A percentile compares a stretch with the other conserved stretches of the same genome.
Conservation (phyloP, 2,888 invertebrate genomes). For the Eumerus sabulonum region DNA sequence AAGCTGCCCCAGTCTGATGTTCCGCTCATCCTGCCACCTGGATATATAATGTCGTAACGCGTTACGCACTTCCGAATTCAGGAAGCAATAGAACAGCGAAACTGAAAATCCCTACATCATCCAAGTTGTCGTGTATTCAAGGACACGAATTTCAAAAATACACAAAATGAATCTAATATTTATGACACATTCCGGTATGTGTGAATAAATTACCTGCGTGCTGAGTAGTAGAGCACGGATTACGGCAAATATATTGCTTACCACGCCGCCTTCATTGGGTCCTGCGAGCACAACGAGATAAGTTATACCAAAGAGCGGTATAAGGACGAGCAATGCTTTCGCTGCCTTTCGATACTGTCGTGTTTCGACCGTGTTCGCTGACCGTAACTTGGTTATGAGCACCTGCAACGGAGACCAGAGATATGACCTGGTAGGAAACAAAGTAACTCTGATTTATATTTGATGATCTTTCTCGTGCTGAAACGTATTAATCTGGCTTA, state of each 20-base stretch:
- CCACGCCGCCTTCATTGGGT: slow-evolving; percentile 85
- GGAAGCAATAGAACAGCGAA: slow-evolving; percentile 94
- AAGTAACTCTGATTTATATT: slow-evolving; percentile 49
- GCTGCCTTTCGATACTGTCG: slow-evolving; percentile 94
- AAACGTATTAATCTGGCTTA: slow-evolving; percentile 43
- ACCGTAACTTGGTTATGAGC: slow-evolving; percentile 94
- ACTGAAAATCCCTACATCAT: slow-evolving; percentile 89
- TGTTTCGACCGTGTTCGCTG: slow-evolving; percentile 93
- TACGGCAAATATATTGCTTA: slow-evolving; percentile 88
- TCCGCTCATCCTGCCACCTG: slow-evolving; percentile 78
- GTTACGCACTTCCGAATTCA: slow-evolving; percentile 94
- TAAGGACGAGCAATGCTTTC: slow-evolving; percentile 93
- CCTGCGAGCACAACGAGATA: slow-evolving; percentile 92
- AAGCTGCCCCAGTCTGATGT: slow-evolving; percentile 74
- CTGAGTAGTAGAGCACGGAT: slow-evolving; percentile 90
- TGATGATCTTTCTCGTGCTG: slow-evolving; percentile 21
- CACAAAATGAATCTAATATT: slow-evolving; percentile 13
- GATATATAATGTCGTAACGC: slow-evolving; percentile 87
- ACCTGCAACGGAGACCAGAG: slow-evolving; percentile 81
- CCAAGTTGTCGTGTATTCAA: slow-evolving; percentile 4
- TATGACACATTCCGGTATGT: background rate
- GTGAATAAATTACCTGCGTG: slow-evolving; percentile 86
- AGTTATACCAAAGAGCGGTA: slow-evolving; percentile 95
- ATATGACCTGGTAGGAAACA: background rate
- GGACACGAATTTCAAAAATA: slow-evolving; percentile 16